phyloP scores from a whole-genome alignment of 2,797 vertebrate genomes.

The Columba guinea region DNA sequence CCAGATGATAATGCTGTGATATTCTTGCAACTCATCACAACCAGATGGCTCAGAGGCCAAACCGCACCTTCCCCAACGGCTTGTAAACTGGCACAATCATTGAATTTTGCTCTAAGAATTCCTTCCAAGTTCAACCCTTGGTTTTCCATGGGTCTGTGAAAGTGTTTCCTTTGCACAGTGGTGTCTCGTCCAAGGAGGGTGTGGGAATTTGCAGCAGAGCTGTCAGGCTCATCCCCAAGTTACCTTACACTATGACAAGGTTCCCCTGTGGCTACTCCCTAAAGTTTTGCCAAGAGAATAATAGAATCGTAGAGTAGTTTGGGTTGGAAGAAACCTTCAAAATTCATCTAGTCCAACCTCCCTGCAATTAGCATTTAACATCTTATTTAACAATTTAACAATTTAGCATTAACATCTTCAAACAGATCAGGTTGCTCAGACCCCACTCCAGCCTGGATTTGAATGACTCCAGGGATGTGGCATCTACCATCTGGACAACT shows the following conservation, averaged over 20 bases:
- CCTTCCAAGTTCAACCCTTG: not conserved
- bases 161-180: not conserved
- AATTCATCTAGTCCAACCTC: too few species aligned
- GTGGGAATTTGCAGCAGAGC: not conserved
- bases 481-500: too few species aligned
- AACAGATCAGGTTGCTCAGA: too few species aligned
- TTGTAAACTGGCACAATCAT: not conserved
- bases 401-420: too few species aligned
- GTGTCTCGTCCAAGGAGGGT: accelerated
- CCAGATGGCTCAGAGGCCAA: not conserved
- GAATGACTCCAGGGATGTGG: too few species aligned
- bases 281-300: not conserved
- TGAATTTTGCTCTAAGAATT: not conserved
- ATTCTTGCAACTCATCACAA: not conserved
- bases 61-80: not conserved
- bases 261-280: not conserved
- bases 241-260: not conserved
- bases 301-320: too few species aligned
- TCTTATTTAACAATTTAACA: too few species aligned
- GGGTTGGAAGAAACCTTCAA: too few species aligned
- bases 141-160: not conserved
- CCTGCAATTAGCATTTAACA: too few species aligned
- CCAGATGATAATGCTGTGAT: not conserved
- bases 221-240: not conserved
- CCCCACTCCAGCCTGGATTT: too few species aligned